A percentile compares a stretch with the other conserved stretches of the same genome.
These are phyloP conservation scores for Rattus rattus DNA, from an alignment of 2,113 vertebrate genomes.

Conservation along the genomic window DNA sequence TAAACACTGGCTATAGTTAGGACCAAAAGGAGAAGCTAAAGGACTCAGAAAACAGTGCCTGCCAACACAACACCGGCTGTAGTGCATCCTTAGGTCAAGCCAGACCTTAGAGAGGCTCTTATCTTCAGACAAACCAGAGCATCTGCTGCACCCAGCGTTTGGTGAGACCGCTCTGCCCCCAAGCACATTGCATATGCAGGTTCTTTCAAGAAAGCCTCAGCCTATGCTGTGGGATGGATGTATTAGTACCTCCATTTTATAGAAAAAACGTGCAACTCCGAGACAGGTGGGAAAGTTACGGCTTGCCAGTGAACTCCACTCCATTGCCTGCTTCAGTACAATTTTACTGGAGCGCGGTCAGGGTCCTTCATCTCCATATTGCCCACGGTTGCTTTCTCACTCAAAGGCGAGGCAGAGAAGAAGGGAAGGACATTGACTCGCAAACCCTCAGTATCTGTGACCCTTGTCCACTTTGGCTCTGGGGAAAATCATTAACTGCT, in stretches of 20 bases:
- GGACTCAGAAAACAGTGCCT: background rate
- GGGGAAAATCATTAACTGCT: background rate
- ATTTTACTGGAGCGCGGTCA: background rate
- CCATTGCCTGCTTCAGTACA: background rate
- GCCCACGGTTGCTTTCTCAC: background rate
- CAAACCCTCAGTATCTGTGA: background rate
- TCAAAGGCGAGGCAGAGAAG: background rate
- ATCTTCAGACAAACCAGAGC: no score
- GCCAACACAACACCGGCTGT: background rate
- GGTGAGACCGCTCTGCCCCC: no score
- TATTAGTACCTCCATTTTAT: background rate
- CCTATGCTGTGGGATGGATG: background rate
- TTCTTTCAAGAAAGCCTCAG: background rate
- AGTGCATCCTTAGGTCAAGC: background rate
- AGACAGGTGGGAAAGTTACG: background rate
- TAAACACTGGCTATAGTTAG: background rate
- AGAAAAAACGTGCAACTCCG: background rate
- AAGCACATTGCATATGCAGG: background rate
- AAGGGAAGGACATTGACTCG: background rate
- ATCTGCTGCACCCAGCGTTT: no score
- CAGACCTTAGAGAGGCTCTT: background rate
- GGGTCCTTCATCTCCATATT: background rate
- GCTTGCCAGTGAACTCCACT: background rate
- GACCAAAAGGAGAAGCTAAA: background rate
- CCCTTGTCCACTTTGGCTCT: background rate